Base-by-base conservation (phyloP, 2,888 invertebrate genomes). In the Acanthococcus lagerstroemiae region DNA sequence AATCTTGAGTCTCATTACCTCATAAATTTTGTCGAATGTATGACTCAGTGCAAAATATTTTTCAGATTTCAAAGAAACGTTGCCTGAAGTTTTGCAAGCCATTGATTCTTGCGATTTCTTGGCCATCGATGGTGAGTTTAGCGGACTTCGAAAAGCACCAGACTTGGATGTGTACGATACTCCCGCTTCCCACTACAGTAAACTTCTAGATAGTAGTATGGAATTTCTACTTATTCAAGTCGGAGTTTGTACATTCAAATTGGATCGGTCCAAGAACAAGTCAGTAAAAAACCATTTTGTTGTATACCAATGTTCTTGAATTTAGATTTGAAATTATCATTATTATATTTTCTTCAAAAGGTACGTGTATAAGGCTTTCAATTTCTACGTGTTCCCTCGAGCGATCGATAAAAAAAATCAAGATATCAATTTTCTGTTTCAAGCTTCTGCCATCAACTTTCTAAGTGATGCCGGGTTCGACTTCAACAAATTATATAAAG, bases 111-210 rank as follows among this genome's bases (percentile, higher is more conserved):
- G 87, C 7, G 81, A 84, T 69, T 92, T 91, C 76, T 73, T 92
- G 66, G 81, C 85, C 1, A 84, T 92, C 70, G 93, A 93, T 77
- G 82, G 86, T 26, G 93, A 93, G 78, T 87, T 92, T 72, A 90
- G 90, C 22, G 93, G 91, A 24, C 74, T 89, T 27, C 80, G 82
- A 73, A 69, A 70, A 55, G 72, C 72, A 0, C 69, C 70, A 7
- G 74, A 76, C 4, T 78, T 78, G 56, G 82, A 81, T 0, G 78
- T 80, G 37, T 90, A 86, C 73, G 90, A 90, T 75, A 83, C 86
- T 1, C 85, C 85, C 1, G 76, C 80, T 55, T 82, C 85, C 67
- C 87, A 86, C 74, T 88, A 86, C 71, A 72, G 76, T 22, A 84
- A 84, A 69, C 72, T 84, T 4, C 74, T 80, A 65, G 77, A 78